Base-by-base conservation (phyloP, 2,888 invertebrate species). In the Pediacus dermestoides region DNA sequence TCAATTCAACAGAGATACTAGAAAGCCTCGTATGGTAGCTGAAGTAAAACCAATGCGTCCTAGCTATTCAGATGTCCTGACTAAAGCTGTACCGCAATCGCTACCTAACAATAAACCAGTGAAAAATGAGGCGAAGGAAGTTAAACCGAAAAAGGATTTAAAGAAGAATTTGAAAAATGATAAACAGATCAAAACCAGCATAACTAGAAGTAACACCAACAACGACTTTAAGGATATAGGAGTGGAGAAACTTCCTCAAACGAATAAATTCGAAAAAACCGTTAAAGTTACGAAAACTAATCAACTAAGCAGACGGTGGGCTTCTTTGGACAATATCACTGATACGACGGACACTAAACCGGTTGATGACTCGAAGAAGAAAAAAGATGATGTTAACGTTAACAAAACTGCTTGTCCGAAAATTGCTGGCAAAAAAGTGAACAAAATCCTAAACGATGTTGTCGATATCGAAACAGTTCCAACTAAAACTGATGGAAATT, bases 21-120 rank as follows among this genome's bases (percentile, higher is more conserved):
- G 79, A 53, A 84, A 83, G 48, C 73, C 74, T 38, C 75, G 88
- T 33, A 87, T 86, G 64, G 81, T 88, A 1, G 88, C 88, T 21
- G 88, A 88, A 70, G 88, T 89, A 0, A 86, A 86, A 58, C 88
- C 88, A 0, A 88, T 88, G 88, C 76, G 88, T 35, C 88, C 88
- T 32, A 82, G 85, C 8, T 89, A 89, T 64, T 89, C 89, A 0
- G 88, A 88, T 70, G 87, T 89, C 4, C 63, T 89, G 25, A 82
- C 86, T 16, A 89, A 89, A 68, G 52, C 61, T 2, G 73, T 71
- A 4, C 74, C 74, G 2, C 66, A 69, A 26, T 54, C 62, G 16
- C 62, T 61, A 4, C 48, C 54, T 14, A 57, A 63, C 27, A 61
- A 61, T 2, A 73, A 72, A 52, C 56, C 63, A 11, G 50, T 55